Conservation (phyloP, 1,140 invertebrate genomes). For the Drosophila kurseongensis region DNA sequence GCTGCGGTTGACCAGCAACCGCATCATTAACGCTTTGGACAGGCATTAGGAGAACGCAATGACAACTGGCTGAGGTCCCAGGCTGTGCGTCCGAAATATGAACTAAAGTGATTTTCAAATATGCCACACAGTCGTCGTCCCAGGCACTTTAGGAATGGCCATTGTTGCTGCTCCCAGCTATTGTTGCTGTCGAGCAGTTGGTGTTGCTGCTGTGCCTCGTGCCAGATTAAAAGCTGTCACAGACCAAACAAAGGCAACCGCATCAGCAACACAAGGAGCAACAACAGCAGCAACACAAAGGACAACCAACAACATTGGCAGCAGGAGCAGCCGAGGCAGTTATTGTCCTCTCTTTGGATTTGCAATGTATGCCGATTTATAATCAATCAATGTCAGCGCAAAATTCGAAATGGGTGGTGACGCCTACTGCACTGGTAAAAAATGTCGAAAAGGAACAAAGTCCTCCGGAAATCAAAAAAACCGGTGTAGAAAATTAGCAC, state of each 20-base stretch:
- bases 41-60: constrained; percentile 66
- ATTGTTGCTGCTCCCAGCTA: constrained; percentile 29
- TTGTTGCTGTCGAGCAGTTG: constrained; percentile 23
- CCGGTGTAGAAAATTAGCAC: neutral
- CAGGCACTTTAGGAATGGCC: constrained; percentile 55
- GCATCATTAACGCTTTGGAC: constrained; percentile 74
- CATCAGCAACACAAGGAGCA: constrained; percentile 71
- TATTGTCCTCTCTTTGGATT: constrained; percentile 79
- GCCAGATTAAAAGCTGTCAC: constrained; percentile 82
- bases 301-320: constrained; percentile 49
- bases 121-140: constrained; percentile 44
- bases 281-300: constrained; percentile 73
- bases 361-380: constrained; percentile 83
- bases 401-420: constrained; percentile 68
- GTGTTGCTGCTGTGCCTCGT: constrained; percentile 56
- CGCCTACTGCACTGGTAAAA: constrained; percentile 36
- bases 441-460: constrained; percentile 15
- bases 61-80: constrained; percentile 78
- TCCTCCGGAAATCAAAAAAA: constrained; percentile 19
- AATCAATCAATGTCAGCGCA: constrained; percentile 82
- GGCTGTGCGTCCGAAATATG: constrained; percentile 57
- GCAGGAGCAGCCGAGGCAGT: constrained; percentile 36
- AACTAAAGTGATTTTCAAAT: constrained; percentile 82
- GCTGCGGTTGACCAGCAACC: constrained; percentile 61
- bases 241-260: constrained; percentile 80